Percentiles rank a stretch among this genome's conserved stretches.
These are phyloP conservation scores for Drosophila rhopaloa DNA, from an alignment of 1,140 invertebrate genomes.

Conservation along the genomic window DNA sequence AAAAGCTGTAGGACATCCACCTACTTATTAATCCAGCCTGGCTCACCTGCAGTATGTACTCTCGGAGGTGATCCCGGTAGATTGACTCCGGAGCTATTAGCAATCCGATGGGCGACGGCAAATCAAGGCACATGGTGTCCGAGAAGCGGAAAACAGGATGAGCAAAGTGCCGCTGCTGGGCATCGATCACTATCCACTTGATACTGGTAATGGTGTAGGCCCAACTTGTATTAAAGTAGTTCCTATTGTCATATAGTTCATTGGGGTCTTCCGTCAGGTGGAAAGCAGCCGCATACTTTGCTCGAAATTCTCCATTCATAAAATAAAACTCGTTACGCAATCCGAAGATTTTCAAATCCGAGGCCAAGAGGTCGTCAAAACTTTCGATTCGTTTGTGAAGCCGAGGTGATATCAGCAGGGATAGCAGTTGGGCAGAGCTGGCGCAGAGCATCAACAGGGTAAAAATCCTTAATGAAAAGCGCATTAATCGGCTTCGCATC, in stretches of 20 bases:
- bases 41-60: conserved; percentile 9
- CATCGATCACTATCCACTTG: conserved; percentile 48
- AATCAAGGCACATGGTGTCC: conserved; percentile 26
- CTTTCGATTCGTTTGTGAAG: conserved; percentile 22
- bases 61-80: conserved; percentile 19
- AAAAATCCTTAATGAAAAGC: conserved; percentile 14
- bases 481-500: background rate
- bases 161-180: conserved; percentile 50
- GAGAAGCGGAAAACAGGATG: conserved; percentile 51
- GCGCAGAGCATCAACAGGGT: conserved; percentile 13
- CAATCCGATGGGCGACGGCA: conserved; percentile 2
- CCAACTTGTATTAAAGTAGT: conserved; percentile 59
- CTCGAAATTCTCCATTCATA: conserved; percentile 38
- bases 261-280: conserved; percentile 29
- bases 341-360: conserved; percentile 49
- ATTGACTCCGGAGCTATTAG: conserved; percentile 50
- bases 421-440: conserved; percentile 44
- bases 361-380: conserved; percentile 48
- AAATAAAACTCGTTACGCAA: conserved; percentile 47
- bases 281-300: conserved; percentile 55
- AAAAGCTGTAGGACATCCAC: conserved; percentile 48
- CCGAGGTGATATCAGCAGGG: conserved; percentile 34
- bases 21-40: conserved; percentile 35
- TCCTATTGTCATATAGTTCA: conserved; percentile 34
- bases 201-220: conserved; percentile 53